phyloP scores from a whole-genome alignment of 1,140 invertebrate species.

The Diorhabda sublineata region DNA sequence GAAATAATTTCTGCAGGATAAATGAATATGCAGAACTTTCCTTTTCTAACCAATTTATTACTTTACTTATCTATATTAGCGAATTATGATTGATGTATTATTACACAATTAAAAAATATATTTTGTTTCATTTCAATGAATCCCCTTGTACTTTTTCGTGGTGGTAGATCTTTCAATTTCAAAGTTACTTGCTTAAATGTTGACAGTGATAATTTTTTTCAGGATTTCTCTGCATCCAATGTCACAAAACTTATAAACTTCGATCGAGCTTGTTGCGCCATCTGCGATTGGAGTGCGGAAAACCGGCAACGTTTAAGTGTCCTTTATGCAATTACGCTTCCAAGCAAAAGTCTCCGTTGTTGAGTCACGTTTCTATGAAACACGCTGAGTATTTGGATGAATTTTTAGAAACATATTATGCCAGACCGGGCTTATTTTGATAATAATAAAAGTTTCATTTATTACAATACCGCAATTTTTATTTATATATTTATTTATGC shows the following conservation, averaged over 20 bases:
- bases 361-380: slow-evolving; percentile 40
- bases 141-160: too few species aligned
- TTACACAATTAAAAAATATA: too few species aligned
- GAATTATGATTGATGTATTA: too few species aligned
- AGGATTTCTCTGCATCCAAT: slow-evolving; percentile 10
- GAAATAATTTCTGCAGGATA: too few species aligned
- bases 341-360: slow-evolving; percentile 50
- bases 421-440: neutral
- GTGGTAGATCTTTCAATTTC: too few species aligned
- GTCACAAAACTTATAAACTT: slow-evolving; percentile 29
- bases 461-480: too few species aligned
- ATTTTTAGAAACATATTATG: slow-evolving; percentile 10
- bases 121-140: too few species aligned
- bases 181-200: too few species aligned
- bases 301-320: slow-evolving; percentile 48
- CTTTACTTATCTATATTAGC: too few species aligned
- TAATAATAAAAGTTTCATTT: neutral
- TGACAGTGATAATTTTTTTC: slow-evolving; percentile 1
- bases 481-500: too few species aligned
- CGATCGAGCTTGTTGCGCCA: slow-evolving; percentile 40
- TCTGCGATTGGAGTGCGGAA: slow-evolving; percentile 49
- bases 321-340: slow-evolving; percentile 49
- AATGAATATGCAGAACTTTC: too few species aligned
- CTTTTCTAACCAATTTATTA: too few species aligned
- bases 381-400: slow-evolving; percentile 7